Evolutionary conservation across 2,113 vertebrate species (phyloP), one percentile per base, ranked within the genome.

Genomic region (Macquaria australasica): DNA sequence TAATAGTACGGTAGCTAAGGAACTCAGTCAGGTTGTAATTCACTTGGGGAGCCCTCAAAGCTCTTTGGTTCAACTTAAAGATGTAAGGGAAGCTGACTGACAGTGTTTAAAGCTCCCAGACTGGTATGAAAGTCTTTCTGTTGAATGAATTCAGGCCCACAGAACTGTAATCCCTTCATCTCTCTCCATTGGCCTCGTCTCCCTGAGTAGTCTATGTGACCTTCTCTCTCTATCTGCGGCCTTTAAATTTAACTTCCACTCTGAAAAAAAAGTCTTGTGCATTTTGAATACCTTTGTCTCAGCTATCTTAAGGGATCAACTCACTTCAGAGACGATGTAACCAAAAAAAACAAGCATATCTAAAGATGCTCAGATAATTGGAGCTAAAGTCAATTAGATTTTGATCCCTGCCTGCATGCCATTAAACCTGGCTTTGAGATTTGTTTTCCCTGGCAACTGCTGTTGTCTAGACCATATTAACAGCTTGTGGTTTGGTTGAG

Each of bases 81-180:
- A 77, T 79, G 75, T 75, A 55, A 73, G 41, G 25, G 73, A 75
- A 77, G 76, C 51, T 75, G 60, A 63, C 37, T 41, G 71, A 72
- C 50, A 41, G 37, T 62, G 39, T 83, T 31, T 79, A 64, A 88
- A 84, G 73, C 73, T 82, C 67, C 37, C 31, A 79, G 56, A 59
- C 78, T 81, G 67, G 41, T 77, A 28, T 72, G 75, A 82, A 63
- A 39, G 51, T 73, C 45, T 86, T n/a, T 63, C 50, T 62, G 8
- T 74, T 39, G 58, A 31, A 78, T 77, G 53, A 73, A 43, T 73
- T 66, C 3, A 11, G 50, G 8, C 43, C 62, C 16, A 2, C 12
- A 82, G 66, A 67, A 59, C 59, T 72, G 23, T 88, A 83, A 89
- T 88, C 77, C 73, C 43, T 51, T 21, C 58, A 72, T 71, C 58